These are phyloP conservation scores for Meriones psammophilus DNA, from an alignment of 2,797 vertebrate genomes.

Conservation along the genomic window DNA sequence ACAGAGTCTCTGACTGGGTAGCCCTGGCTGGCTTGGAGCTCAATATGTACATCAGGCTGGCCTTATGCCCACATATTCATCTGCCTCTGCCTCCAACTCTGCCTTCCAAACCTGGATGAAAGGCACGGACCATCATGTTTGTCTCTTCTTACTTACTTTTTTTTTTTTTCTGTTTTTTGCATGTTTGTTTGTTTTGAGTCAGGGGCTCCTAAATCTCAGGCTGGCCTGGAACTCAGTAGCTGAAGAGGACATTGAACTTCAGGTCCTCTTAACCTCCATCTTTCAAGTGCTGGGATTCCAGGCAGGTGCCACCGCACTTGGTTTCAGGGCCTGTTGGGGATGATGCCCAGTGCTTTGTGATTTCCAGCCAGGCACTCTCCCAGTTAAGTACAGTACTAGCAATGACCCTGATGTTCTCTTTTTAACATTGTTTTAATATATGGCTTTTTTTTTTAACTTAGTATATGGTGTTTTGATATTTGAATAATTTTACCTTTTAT, in stretches of 20 bases:
- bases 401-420: not conserved
- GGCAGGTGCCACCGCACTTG: not conserved
- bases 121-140: too few species aligned
- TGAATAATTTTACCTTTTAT: conserved; percentile 15
- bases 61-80: not conserved
- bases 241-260: not conserved
- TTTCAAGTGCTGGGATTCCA: not conserved
- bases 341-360: not conserved
- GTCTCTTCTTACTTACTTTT: too few species aligned
- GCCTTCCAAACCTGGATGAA: not conserved
- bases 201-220: not conserved
- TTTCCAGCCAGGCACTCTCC: not conserved
- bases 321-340: not conserved
- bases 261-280: not conserved
- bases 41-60: not conserved
- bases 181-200: not conserved
- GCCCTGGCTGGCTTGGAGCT: not conserved
- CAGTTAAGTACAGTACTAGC: not conserved
- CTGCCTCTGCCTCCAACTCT: not conserved
- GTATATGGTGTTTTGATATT: conserved; percentile 27
- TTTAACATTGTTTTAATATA: not conserved
- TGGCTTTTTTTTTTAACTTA: not conserved
- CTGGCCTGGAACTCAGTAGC: not conserved
- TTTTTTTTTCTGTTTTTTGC: too few species aligned
- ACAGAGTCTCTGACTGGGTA: too few species aligned